Percentiles rank a stretch among this genome's conserved stretches.
Evolutionary conservation across 1,140 invertebrate genomes (phyloP).

Genomic region (Diorhabda elongata): DNA sequence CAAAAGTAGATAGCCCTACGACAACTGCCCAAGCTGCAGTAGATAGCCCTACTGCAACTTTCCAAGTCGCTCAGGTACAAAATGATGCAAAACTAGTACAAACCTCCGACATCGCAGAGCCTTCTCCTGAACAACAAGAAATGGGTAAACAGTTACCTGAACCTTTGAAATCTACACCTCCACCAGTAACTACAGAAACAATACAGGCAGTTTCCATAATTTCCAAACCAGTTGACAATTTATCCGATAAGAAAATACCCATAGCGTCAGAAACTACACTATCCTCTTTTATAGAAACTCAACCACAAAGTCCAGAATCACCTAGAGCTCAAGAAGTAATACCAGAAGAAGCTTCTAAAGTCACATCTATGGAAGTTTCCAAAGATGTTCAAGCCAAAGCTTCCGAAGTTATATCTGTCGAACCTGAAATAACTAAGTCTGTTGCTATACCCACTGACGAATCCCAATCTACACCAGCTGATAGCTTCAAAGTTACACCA

Average conservation of each 20-base stretch:
- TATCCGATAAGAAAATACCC: neutral
- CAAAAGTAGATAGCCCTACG: neutral
- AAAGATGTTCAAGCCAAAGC: no score
- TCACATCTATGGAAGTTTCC: neutral
- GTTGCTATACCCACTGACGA: neutral
- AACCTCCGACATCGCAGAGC: no score
- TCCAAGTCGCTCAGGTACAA: no score
- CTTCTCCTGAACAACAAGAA: no score
- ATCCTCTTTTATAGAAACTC: neutral
- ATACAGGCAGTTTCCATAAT: no score
- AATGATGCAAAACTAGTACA: no score
- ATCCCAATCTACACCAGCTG: constrained; percentile 14
- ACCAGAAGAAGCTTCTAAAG: constrained; percentile 7
- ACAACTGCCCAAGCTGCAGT: no score
- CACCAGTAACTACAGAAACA: neutral
- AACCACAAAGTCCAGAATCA: neutral
- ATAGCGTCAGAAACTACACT: no score
- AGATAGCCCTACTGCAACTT: no score
- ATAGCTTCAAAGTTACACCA: constrained; percentile 19
- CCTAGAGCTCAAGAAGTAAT: neutral
- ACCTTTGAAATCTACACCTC: neutral
- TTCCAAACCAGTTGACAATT: neutral
- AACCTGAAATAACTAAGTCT: neutral
- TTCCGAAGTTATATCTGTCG: no score
- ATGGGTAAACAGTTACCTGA: neutral